Base-by-base conservation (phyloP, 2,888 invertebrate genomes). In the Cartodere bifasciata region DNA sequence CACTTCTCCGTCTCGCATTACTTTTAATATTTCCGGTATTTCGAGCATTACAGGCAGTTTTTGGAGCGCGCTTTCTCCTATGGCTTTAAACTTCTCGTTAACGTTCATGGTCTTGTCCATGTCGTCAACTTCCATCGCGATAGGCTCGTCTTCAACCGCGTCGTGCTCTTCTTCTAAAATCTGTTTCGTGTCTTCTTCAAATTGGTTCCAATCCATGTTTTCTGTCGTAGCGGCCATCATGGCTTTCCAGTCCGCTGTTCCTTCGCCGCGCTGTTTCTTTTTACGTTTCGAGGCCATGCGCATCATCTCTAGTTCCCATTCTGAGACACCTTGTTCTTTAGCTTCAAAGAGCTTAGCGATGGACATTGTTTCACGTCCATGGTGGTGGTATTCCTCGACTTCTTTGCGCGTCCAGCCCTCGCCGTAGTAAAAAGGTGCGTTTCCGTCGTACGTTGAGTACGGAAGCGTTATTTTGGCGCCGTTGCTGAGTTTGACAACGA, bases 381-480 rank as follows among this genome's bases (percentile, higher is more conserved):
- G 56, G 34, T 59, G 59, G 42, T 59, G 58, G 24, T 45, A 52
- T 33, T 59, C 58, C 42, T 59, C 59, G 12, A 56, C 70, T 16
- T 74, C 68, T 45, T 72, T 72, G 47, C 63, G 70, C 2, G 78
- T 56, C 31, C 75, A 72, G n/a, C 83, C 83, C 48, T 77, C 72
- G 1, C 82, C 82, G 47, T 80, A 74, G 49, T 65, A 78, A 38
- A 82, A 67, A 32, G 73, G 50, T 4, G 50, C 46, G 4, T 36
- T 34, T 3, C 55, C 59, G 34, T 56, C 54, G 40, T 55, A 59
- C 4, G 45, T 43, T 4, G 49, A 46, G 10, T 58, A 30, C 1
- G 78, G 78, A 53, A 82, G 68, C 2, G 77, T 74, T 7, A 82
- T 70, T 58, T 73, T 77, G 28, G 70, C 70, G 2, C 78, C 79